phyloP scores from a whole-genome alignment of 1,140 invertebrate species.

The Euura lappo region DNA sequence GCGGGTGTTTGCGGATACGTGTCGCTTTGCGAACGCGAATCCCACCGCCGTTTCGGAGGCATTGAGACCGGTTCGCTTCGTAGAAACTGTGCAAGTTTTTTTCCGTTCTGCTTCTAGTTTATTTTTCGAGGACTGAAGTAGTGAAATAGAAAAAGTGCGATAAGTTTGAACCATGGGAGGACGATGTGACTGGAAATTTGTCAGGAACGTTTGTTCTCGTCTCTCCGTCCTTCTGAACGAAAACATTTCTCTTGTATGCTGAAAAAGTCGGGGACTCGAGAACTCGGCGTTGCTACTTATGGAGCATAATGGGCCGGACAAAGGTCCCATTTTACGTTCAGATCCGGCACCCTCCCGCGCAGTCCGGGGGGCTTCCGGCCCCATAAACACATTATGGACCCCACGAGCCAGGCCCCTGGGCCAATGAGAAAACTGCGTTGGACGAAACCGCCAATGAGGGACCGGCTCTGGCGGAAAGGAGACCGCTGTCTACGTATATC shows the following conservation, averaged over 20 bases:
- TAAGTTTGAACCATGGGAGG: neutral
- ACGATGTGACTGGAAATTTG: neutral
- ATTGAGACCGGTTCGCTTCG: too few relatives aligned
- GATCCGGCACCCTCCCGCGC: slow-evolving; percentile 41
- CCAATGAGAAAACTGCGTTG: neutral
- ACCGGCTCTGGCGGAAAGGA: neutral
- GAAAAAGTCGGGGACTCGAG: slow-evolving; percentile 28
- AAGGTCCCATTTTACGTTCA: slow-evolving; percentile 45
- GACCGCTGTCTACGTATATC: neutral
- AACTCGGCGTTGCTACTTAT: slow-evolving; percentile 44
- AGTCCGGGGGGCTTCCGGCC: slow-evolving; percentile 41
- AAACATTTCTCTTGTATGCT: slow-evolving; percentile 32
- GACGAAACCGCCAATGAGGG: too few relatives aligned
- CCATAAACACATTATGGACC: slow-evolving; percentile 48
- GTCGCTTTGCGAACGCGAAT: slow-evolving; percentile 34
- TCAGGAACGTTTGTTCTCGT: neutral
- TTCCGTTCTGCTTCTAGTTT: neutral
- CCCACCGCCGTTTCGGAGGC: neutral
- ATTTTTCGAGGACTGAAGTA: neutral
- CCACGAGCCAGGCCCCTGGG: slow-evolving; percentile 24
- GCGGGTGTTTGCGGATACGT: neutral
- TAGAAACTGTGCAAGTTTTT: neutral
- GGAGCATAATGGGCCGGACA: slow-evolving; percentile 45
- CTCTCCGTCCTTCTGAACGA: too few relatives aligned
- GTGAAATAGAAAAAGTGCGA: neutral